Base-by-base conservation (phyloP, 1,140 invertebrate species). In the Dreissena polymorpha region DNA sequence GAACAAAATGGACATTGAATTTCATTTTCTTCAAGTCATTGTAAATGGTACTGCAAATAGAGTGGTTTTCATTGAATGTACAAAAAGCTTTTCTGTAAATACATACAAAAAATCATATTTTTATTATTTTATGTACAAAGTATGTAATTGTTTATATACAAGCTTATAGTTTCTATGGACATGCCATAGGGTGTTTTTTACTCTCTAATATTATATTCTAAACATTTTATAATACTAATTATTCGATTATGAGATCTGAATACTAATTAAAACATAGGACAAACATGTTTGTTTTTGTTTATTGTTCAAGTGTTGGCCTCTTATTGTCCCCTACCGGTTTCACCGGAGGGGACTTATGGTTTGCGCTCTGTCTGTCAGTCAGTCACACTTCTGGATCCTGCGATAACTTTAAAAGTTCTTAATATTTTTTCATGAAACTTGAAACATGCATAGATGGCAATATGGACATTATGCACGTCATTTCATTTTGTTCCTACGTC, bases 171-270 rank as follows among this genome's bases (percentile, higher is more conserved):
- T 18, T 60, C 57, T 23, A n/a, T n/a, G 16, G 57, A n/a, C 21
- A 60, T 60, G 21, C 57, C 21, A 60, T 60, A 23, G 57, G 57
- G 21, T 39, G 39, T 39, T 39, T 60, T 60, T 60, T 60, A 60
- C 16, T 60, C 57, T 60, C 39, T 39, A 39, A 39, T 60, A 60
- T 60, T 60, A 23, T 60, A 60, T n/a, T 60, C 57, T 60, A 60
- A 60, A 60, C 57, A 60, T 60, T 60, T 60, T 60, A 60, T 60
- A 60, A 60, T 60, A 60, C 57, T 60, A 60, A 60, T 60, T 18
- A 60, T n/a, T 60, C 2, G 21, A 60, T 60, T 23, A n/a, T 60
- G 57, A 60, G 57, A 60, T 60, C 57, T 60, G 57, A 60, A 60
- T 60, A 12, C 57, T 60, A 60, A 60, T 60, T 60, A 60, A 60